Percentiles rank a stretch among this genome's conserved stretches.
These are phyloP conservation scores for Labeo calbasu DNA, from an alignment of 2,797 vertebrate species.

Conservation along the genomic window DNA sequence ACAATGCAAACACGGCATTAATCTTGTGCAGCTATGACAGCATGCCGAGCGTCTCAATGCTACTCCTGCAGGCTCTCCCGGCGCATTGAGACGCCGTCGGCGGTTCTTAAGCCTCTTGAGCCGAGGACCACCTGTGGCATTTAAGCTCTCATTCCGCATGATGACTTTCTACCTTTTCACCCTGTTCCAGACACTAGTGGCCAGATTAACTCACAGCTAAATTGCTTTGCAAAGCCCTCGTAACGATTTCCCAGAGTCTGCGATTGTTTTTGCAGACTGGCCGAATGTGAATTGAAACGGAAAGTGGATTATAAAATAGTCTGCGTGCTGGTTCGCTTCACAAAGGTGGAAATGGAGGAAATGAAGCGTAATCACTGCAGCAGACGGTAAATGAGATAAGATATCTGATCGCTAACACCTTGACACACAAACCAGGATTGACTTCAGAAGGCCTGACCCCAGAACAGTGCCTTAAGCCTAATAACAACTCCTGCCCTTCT, in stretches of 20 bases:
- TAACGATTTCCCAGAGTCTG: neutral
- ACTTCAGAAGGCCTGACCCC: constrained; percentile 4
- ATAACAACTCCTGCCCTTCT: constrained; percentile 1
- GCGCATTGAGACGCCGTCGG: neutral
- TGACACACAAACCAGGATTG: constrained; percentile 11
- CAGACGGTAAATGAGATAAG: constrained; percentile 24
- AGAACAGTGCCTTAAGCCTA: constrained; percentile 15
- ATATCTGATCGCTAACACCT: neutral
- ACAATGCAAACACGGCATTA: constrained; percentile 14
- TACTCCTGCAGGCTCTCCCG: neutral
- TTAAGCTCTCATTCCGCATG: constrained; percentile 47
- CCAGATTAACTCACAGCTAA: constrained; percentile 31
- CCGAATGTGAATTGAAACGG: constrained; percentile 22
- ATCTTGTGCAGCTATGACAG: neutral
- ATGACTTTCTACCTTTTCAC: constrained; percentile 45
- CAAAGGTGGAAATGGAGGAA: neutral
- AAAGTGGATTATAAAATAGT: constrained; percentile 24
- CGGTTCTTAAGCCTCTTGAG: constrained; percentile 55
- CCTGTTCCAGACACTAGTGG: constrained; percentile 24
- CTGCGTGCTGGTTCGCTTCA: neutral
- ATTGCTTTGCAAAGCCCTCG: constrained; percentile 10
- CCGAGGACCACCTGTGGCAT: constrained; percentile 54
- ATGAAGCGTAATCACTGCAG: neutral
- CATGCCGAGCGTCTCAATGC: neutral
- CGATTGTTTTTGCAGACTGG: constrained; percentile 14